phyloP scores from a whole-genome alignment of 2,888 invertebrate genomes.

The Chironomus tentans region DNA sequence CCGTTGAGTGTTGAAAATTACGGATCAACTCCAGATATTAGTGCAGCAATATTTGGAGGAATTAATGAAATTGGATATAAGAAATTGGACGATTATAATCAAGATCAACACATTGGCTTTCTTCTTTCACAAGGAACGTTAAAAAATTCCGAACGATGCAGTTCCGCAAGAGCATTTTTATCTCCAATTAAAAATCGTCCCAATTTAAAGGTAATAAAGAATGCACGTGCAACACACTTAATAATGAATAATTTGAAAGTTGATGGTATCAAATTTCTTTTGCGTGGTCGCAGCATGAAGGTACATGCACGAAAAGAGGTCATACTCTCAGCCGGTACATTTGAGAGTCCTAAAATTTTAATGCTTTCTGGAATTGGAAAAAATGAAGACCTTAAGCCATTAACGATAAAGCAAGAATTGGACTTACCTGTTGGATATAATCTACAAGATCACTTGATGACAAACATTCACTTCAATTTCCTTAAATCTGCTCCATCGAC shows the following conservation, averaged over 20 bases:
- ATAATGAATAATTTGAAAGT: constrained; percentile 35
- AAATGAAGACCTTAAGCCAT: not conserved
- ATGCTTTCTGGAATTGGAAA: no score
- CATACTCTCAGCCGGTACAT: not conserved
- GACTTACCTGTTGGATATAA: constrained; percentile 19
- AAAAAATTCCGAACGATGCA: constrained; percentile 16
- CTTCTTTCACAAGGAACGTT: not conserved
- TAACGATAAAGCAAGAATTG: not conserved
- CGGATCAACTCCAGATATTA: constrained; percentile 28
- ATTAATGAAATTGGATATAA: not conserved
- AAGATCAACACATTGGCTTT: constrained; percentile 6
- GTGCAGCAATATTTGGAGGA: not conserved
- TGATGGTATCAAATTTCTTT: constrained; percentile 46
- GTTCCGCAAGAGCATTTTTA: constrained; percentile 22
- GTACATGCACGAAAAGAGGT: not conserved
- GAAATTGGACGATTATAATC: not conserved
- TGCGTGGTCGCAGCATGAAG: constrained; percentile 30
- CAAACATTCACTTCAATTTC: not conserved
- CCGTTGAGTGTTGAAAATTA: not conserved
- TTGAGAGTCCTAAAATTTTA: not conserved
- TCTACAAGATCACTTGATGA: constrained; percentile 4
- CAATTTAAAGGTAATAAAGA: constrained; percentile 29
- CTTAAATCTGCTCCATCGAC: not conserved
- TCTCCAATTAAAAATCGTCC: constrained; percentile 11
- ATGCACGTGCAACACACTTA: constrained; percentile 33